Conservation (phyloP, 1,140 invertebrate genomes). For the Epicauta chinensis region DNA sequence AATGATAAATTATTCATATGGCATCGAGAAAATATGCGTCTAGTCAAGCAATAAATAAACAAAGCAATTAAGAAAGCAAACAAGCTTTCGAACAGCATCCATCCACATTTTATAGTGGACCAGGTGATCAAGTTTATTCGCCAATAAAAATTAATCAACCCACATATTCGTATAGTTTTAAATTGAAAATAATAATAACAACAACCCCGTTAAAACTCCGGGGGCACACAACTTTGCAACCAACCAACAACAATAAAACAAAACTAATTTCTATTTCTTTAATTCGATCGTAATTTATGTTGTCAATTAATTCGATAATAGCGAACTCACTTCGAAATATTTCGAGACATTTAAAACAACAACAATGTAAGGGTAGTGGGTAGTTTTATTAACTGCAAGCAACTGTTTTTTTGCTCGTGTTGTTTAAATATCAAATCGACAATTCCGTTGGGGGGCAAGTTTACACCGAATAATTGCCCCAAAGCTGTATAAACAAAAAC, state of each 20-base stretch:
- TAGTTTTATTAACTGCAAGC: too few species aligned
- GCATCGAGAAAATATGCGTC: conserved; percentile 21
- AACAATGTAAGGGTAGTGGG: too few species aligned
- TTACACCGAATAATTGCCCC: too few species aligned
- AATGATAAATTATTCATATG: conserved; percentile 20
- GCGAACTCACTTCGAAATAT: conserved; percentile 6
- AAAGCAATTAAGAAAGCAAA: conserved; percentile 26
- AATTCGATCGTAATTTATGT: conserved; percentile 8
- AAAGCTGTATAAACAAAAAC: too few species aligned
- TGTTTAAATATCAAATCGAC: too few species aligned
- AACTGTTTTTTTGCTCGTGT: too few species aligned
- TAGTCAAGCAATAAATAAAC: conserved; percentile 26
- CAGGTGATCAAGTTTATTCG: conserved; percentile 11
- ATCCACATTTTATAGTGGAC: conserved; percentile 1
- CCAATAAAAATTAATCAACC: too few species aligned
- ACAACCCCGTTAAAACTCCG: too few species aligned
- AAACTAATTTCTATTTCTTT: conserved; percentile 8
- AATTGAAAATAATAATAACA: too few species aligned
- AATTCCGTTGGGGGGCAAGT: too few species aligned
- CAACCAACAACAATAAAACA: conserved; percentile 5
- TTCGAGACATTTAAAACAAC: too few species aligned
- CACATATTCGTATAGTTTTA: conserved; percentile 11
- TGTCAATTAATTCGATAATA: conserved; percentile 14
- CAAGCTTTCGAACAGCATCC: conserved; percentile 13
- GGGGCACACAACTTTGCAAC: conserved; percentile 7